These are phyloP conservation scores for Chromoteleia sp. DNA, from an alignment of 2,888 invertebrate species.

Conservation along the genomic window DNA sequence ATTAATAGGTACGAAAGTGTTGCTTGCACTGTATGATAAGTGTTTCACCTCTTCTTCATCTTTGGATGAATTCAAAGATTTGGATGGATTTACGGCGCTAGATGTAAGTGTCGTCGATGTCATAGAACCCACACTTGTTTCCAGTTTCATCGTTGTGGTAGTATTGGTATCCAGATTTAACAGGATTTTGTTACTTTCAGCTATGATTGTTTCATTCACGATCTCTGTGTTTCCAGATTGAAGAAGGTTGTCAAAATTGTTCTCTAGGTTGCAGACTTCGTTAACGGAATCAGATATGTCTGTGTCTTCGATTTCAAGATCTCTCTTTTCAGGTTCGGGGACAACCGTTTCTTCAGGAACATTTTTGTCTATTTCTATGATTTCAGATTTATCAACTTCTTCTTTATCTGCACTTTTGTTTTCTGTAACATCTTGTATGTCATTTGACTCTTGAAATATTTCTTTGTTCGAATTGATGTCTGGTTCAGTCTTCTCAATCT, in stretches of 20 bases:
- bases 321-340: constrained; percentile 18
- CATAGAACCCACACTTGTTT: constrained; percentile 60
- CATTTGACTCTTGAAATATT: background rate
- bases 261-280: constrained; percentile 78
- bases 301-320: constrained; percentile 48
- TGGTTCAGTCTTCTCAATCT: constrained; percentile 10
- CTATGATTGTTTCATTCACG: constrained; percentile 68
- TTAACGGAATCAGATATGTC: constrained; percentile 70
- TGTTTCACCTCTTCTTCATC: constrained; percentile 77
- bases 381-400: background rate
- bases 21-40: constrained; percentile 79
- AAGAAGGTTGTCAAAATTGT: constrained; percentile 78
- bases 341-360: constrained; percentile 13
- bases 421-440: background rate
- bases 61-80: constrained; percentile 72
- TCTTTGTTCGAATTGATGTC: constrained; percentile 18
- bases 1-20: constrained; percentile 82
- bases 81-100: constrained; percentile 63
- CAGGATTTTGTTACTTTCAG: constrained; percentile 78
- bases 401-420: background rate
- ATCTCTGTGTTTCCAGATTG: constrained; percentile 74
- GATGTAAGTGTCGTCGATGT: constrained; percentile 46
- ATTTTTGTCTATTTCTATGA: constrained; percentile 24
- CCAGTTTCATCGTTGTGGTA: constrained; percentile 82
- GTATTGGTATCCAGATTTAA: constrained; percentile 83